Percentiles rank a stretch among this genome's conserved stretches.
Conservation (phyloP, 1,140 invertebrate genomes). For the Maconellicoccus hirsutus region DNA sequence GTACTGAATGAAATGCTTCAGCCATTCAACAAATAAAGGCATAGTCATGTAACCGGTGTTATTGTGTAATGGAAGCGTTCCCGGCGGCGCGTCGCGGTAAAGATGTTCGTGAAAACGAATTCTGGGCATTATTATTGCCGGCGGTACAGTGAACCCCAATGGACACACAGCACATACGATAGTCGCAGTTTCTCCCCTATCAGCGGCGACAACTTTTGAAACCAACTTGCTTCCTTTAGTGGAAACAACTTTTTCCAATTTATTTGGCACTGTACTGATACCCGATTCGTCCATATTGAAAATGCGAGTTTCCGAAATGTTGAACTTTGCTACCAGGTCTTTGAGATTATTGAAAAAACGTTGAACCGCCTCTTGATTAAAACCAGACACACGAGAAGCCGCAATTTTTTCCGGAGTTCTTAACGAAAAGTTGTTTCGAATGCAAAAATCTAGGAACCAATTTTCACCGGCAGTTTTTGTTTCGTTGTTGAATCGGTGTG, state of each 20-base stretch:
- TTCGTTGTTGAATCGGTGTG: conserved; percentile 10
- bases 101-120: conserved; percentile 36
- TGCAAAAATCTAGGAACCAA: conserved; percentile 14
- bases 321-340: conserved; percentile 24
- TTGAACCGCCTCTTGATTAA: conserved; percentile 21
- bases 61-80: conserved; percentile 22
- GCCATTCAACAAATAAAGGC: conserved; percentile 29
- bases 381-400: conserved; percentile 28
- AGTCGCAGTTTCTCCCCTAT: conserved; percentile 29
- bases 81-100: conserved; percentile 35
- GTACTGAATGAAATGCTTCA: conserved; percentile 25
- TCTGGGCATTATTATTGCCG: conserved; percentile 35
- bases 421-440: conserved; percentile 23
- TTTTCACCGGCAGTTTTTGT: conserved; percentile 24
- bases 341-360: conserved; percentile 28
- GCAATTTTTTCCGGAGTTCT: conserved; percentile 25
- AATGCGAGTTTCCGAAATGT: conserved; percentile 28
- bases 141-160: conserved; percentile 32
- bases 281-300: conserved; percentile 27
- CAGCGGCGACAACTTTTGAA: conserved; percentile 29
- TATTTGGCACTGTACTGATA: conserved; percentile 19
- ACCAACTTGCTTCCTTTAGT: conserved; percentile 32
- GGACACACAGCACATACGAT: conserved; percentile 34
- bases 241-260: conserved; percentile 25
- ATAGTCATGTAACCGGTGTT: conserved; percentile 36